Conservation (phyloP, 92 coral and sea anemone species). For the Siderastrea siderea region DNA sequence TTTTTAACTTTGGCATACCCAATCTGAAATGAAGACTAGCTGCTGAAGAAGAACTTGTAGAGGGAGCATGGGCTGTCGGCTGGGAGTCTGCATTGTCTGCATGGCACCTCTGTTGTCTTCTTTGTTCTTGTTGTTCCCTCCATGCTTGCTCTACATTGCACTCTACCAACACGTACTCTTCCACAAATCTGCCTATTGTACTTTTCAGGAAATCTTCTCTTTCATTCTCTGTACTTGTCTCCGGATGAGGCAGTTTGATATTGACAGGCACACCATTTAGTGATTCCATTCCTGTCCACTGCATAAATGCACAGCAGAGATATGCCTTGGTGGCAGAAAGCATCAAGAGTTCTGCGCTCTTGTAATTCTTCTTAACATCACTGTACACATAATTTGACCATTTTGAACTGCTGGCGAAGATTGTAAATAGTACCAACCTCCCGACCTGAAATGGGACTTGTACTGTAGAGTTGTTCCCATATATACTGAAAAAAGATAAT, state of each 20-base stretch:
- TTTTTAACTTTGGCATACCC: too few species aligned
- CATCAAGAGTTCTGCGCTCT: conserved; percentile 65
- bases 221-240: neutral
- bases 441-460: conserved; percentile 63
- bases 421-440: conserved; percentile 75
- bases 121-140: conserved; percentile 24
- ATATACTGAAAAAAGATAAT: conserved; percentile 34
- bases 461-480: conserved; percentile 71
- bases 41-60: neutral
- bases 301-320: conserved; percentile 74
- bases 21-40: neutral
- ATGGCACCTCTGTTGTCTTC: conserved; percentile 7
- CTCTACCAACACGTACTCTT: conserved; percentile 21
- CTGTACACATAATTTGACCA: conserved; percentile 70
- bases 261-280: conserved; percentile 1
- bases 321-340: conserved; percentile 75
- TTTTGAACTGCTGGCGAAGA: conserved; percentile 58
- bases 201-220: neutral
- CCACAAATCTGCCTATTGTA: conserved; percentile 21
- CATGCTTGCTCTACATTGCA: conserved; percentile 26
- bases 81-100: neutral
- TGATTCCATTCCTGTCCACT: conserved; percentile 43
- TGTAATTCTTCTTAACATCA: conserved; percentile 71
- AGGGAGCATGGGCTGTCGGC: neutral
- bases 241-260: neutral